Evolutionary conservation across 1,140 invertebrate species (phyloP).

Genomic region (Nephila pilipes): DNA sequence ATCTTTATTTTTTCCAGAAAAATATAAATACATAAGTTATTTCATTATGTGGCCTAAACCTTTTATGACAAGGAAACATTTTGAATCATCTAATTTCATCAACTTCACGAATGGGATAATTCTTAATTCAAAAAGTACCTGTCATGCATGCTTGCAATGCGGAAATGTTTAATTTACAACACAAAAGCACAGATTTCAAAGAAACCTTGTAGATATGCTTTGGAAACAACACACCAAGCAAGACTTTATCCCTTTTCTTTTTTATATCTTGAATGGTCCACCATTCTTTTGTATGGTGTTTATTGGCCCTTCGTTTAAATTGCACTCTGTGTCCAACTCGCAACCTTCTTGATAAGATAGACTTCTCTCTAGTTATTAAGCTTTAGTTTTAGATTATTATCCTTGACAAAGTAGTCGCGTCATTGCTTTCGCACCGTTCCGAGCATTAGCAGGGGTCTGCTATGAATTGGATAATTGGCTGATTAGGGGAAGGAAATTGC

Average conservation of each 20-base stretch:
- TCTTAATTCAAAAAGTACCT: not conserved
- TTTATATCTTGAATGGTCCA: not conserved
- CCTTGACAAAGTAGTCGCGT: constrained; percentile 12
- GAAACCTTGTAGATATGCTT: not conserved
- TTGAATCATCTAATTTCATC: not conserved
- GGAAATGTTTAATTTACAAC: not conserved
- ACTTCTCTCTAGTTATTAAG: not conserved
- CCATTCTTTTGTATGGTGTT: not conserved
- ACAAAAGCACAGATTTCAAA: not conserved
- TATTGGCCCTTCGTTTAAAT: not conserved
- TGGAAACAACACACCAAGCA: not conserved
- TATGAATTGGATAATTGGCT: constrained; percentile 71
- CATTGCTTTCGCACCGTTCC: constrained; percentile 9
- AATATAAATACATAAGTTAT: not conserved
- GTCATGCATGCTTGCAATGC: not conserved
- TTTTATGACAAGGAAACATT: not conserved
- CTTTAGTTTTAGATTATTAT: constrained; percentile 36
- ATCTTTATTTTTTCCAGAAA: not conserved
- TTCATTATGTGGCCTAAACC: not conserved
- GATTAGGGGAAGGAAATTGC: constrained; percentile 55
- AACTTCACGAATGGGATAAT: not conserved
- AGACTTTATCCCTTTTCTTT: not conserved
- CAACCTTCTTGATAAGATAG: not conserved
- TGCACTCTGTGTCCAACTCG: not conserved
- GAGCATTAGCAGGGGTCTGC: constrained; percentile 13